These are phyloP conservation scores for Hyphantria cunea DNA, from an alignment of 1,140 invertebrate species.

Conservation along the genomic window DNA sequence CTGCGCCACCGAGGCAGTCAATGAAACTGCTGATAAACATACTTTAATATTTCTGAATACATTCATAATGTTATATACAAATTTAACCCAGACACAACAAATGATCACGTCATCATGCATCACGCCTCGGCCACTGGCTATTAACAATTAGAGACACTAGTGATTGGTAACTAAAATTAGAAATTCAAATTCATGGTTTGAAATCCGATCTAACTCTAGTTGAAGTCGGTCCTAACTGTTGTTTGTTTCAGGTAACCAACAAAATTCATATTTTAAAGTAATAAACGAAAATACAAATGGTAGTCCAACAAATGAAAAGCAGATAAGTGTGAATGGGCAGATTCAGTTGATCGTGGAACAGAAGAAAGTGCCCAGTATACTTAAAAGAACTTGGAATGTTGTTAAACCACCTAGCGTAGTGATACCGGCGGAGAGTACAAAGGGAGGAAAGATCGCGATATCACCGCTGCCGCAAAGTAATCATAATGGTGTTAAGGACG, in stretches of 20 bases:
- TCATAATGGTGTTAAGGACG: conserved; percentile 36
- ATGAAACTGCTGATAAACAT: too few relatives aligned
- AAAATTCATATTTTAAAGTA: conserved; percentile 64
- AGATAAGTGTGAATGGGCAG: conserved; percentile 37
- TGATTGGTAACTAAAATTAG: too few relatives aligned
- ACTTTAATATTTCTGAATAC: too few relatives aligned
- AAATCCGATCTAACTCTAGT: too few relatives aligned
- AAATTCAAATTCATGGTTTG: too few relatives aligned
- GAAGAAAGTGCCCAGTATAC: conserved; percentile 54
- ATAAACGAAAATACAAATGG: conserved; percentile 59
- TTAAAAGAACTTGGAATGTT: conserved; percentile 44
- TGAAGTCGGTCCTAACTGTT: too few relatives aligned
- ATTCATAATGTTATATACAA: too few relatives aligned
- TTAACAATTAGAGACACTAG: too few relatives aligned
- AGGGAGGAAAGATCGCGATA: conserved; percentile 55
- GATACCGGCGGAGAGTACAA: conserved; percentile 55
- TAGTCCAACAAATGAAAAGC: conserved; percentile 40
- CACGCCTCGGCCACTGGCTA: too few relatives aligned
- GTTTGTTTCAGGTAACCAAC: conserved; percentile 43
- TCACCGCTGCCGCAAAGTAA: conserved; percentile 49
- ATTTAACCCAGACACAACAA: too few relatives aligned
- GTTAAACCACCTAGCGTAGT: conserved; percentile 43
- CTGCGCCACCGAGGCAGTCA: too few relatives aligned
- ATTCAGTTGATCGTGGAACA: conserved; percentile 49
- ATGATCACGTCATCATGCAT: too few relatives aligned